These are phyloP conservation scores for Luperina testacea DNA, from an alignment of 2,888 invertebrate genomes.

Conservation along the genomic window DNA sequence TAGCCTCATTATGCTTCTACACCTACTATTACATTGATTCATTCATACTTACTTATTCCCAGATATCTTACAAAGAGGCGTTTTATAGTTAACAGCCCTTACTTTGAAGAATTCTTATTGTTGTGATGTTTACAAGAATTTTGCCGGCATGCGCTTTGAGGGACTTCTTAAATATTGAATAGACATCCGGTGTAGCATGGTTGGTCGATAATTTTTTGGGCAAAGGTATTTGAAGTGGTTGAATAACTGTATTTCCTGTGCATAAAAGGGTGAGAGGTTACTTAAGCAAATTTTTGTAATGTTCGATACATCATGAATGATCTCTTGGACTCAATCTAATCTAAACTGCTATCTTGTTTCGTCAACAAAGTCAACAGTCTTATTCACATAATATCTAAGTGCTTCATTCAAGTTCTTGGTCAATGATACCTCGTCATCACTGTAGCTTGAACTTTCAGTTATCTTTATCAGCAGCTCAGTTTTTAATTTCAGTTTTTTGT, in stretches of 20 bases:
- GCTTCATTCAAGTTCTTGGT: constrained; percentile 24
- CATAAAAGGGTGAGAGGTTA: neutral
- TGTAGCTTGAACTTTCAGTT: constrained; percentile 23
- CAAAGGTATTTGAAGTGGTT: neutral
- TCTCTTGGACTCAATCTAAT: too few relatives aligned
- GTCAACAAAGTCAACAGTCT: neutral
- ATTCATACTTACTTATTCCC: constrained; percentile 1
- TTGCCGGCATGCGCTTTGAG: neutral
- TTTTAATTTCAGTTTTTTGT: neutral
- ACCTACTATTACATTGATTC: neutral
- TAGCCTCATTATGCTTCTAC: neutral
- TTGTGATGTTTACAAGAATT: constrained; percentile 12
- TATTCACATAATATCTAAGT: neutral
- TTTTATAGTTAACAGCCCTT: constrained; percentile 15
- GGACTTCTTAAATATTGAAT: neutral
- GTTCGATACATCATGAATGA: too few relatives aligned
- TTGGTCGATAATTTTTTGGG: neutral
- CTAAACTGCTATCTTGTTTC: neutral
- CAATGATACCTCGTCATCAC: constrained; percentile 30
- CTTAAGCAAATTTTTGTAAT: neutral
- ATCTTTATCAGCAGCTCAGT: constrained; percentile 8
- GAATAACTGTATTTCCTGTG: neutral
- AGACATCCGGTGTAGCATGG: constrained; percentile 16
- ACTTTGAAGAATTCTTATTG: constrained; percentile 12
- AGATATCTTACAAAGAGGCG: constrained; percentile 8